Conservation (phyloP, 2,113 vertebrate species). For the Zingel zingel region DNA sequence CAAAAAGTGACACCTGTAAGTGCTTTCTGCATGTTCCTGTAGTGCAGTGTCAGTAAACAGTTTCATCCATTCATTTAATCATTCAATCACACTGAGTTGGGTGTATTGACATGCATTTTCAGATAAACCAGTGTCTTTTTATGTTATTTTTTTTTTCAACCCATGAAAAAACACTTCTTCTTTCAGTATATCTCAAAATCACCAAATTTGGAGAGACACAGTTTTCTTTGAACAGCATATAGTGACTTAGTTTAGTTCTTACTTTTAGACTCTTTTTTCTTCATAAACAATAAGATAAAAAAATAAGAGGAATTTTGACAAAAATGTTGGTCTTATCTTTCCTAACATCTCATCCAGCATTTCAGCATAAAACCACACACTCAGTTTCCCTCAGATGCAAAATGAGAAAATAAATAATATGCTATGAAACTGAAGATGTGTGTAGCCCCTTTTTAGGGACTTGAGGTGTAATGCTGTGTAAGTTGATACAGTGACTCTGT, state of each 20-base stretch:
- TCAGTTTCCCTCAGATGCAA: not conserved
- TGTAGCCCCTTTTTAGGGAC: not conserved
- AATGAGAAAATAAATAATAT: not conserved
- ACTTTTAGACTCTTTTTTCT: not conserved
- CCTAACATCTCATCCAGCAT: not conserved
- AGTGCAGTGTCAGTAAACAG: not conserved
- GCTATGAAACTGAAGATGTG: not conserved
- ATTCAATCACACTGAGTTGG: not conserved
- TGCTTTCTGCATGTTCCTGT: not conserved
- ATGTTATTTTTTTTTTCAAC: too few species aligned
- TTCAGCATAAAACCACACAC: not conserved
- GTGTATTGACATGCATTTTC: not conserved
- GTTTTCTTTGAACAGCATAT: not conserved
- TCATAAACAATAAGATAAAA: too few species aligned
- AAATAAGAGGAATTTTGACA: too few species aligned
- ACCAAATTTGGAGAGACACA: not conserved
- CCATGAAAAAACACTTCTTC: too few species aligned
- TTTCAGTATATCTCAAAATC: not conserved
- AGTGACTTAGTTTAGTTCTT: too few species aligned
- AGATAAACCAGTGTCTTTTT: not conserved
- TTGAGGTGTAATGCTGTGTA: not conserved
- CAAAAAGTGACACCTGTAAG: slow-evolving; percentile 28
- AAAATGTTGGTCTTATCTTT: too few species aligned
- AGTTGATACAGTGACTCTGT: slow-evolving; percentile 2
- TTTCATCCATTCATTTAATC: not conserved